phyloP scores from a whole-genome alignment of 1,140 invertebrate genomes.

The Philotrypesis tridentata region DNA sequence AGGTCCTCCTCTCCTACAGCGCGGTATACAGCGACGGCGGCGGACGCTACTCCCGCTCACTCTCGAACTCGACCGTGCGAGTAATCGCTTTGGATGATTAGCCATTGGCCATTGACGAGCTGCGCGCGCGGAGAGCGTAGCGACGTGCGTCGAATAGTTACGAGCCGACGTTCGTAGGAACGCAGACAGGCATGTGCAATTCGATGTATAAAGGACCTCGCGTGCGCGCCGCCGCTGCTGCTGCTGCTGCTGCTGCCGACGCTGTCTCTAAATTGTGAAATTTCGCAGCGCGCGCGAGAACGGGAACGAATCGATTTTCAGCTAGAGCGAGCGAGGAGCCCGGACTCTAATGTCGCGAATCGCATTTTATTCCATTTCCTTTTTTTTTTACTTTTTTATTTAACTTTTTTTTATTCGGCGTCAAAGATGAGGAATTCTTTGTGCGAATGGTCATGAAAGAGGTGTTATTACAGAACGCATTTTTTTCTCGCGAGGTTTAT shows the following conservation, averaged over 20 bases:
- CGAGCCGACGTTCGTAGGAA: slow-evolving; percentile 8
- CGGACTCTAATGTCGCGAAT: background rate
- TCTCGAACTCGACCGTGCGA: slow-evolving; percentile 18
- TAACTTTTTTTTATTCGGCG: background rate
- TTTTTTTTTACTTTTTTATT: too few relatives aligned
- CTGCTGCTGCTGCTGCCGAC: background rate
- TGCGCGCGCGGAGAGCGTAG: background rate
- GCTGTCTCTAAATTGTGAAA: slow-evolving; percentile 29
- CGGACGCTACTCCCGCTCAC: background rate
- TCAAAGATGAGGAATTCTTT: background rate
- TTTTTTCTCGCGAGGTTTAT: background rate
- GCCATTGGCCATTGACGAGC: slow-evolving; percentile 40
- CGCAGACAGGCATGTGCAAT: slow-evolving; percentile 27
- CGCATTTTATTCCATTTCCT: too few relatives aligned
- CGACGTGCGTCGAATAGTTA: slow-evolving; percentile 44
- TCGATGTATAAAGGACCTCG: slow-evolving; percentile 37
- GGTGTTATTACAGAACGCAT: background rate
- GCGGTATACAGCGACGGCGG: too few relatives aligned
- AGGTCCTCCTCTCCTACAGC: slow-evolving; percentile 21
- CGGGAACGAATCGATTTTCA: slow-evolving; percentile 28
- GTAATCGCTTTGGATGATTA: slow-evolving; percentile 50
- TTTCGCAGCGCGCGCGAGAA: background rate
- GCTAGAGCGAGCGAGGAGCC: background rate
- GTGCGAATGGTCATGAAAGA: background rate
- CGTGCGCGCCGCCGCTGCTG: background rate